phyloP scores from a whole-genome alignment of 2,888 invertebrate genomes.

The Phalangium opilio region DNA sequence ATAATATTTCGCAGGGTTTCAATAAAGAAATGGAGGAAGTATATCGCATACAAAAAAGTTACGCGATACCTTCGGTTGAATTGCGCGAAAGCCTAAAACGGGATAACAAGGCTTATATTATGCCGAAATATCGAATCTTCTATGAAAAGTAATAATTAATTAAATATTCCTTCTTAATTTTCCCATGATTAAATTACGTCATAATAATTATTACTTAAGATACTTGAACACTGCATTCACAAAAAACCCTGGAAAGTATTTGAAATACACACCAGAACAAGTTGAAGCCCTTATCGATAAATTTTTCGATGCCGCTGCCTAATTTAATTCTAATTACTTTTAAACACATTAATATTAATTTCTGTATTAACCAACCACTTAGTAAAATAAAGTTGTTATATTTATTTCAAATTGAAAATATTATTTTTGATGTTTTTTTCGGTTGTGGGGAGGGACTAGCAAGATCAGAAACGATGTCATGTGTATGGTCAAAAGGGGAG shows the following conservation, averaged over 20 bases:
- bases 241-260: constrained; percentile 84
- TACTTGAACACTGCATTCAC: constrained; percentile 63
- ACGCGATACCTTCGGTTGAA: constrained; percentile 84
- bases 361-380: too few species aligned
- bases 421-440: too few species aligned
- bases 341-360: too few species aligned
- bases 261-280: constrained; percentile 72
- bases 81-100: constrained; percentile 70
- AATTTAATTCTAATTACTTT: too few species aligned
- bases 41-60: constrained; percentile 64
- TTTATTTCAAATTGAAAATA: too few species aligned
- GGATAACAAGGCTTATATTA: constrained; percentile 72
- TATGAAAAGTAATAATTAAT: constrained; percentile 44
- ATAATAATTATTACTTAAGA: constrained; percentile 32
- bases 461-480: too few species aligned
- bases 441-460: too few species aligned
- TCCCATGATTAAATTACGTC: background rate
- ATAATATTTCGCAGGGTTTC: constrained; percentile 69
- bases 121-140: constrained; percentile 67
- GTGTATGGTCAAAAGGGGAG: too few species aligned
- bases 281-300: constrained; percentile 68
- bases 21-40: constrained; percentile 91
- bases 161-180: background rate
- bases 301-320: constrained; percentile 80
- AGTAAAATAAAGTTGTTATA: too few species aligned